Conservation (phyloP, 2,888 invertebrate species). For the Dendrolimus houi region DNA sequence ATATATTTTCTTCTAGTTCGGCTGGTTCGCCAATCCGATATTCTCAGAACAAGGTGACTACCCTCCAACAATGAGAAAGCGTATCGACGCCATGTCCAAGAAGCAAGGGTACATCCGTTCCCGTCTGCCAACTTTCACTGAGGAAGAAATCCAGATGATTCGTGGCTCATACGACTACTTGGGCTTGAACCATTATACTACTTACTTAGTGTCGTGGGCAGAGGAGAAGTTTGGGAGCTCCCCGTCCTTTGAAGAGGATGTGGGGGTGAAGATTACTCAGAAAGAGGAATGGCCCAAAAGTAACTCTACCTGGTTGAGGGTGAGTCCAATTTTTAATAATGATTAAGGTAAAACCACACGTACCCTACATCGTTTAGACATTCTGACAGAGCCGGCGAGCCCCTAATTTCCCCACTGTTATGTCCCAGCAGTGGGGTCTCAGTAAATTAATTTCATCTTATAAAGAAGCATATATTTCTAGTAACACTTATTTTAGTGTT, state of each 20-base stretch:
- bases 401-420: no score
- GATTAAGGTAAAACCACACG: not conserved
- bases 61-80: slow-evolving; percentile 78
- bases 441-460: no score
- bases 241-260: slow-evolving; percentile 55
- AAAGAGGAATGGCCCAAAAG: slow-evolving; percentile 67
- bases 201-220: slow-evolving; percentile 54
- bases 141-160: slow-evolving; percentile 76
- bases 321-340: slow-evolving; percentile 23
- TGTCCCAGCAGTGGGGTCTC: no score
- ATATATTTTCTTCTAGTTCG: slow-evolving; percentile 55
- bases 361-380: no score
- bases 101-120: slow-evolving; percentile 76
- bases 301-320: slow-evolving; percentile 69
- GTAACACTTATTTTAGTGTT: no score
- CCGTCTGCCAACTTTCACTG: slow-evolving; percentile 78
- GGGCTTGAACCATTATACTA: slow-evolving; percentile 85
- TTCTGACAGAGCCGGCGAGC: no score
- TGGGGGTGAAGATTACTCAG: slow-evolving; percentile 41
- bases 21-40: slow-evolving; percentile 82
- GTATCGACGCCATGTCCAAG: slow-evolving; percentile 73
- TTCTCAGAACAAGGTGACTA: slow-evolving; percentile 79
- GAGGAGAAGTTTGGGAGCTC: slow-evolving; percentile 21
- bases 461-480: no score
- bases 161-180: slow-evolving; percentile 82